phyloP scores from a whole-genome alignment of 1,140 invertebrate genomes.

The Eumaeus atala region DNA sequence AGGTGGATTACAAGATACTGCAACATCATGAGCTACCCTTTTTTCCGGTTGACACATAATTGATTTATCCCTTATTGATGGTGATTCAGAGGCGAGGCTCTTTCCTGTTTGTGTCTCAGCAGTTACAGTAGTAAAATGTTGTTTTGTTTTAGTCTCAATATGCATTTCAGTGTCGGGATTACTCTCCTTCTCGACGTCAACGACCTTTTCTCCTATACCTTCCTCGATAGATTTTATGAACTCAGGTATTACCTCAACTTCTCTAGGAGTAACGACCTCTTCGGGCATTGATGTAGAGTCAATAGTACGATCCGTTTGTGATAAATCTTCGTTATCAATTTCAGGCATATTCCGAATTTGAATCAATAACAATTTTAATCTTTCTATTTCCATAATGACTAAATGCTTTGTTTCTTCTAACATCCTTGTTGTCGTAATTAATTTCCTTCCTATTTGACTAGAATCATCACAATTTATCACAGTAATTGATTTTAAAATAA shows the following conservation, averaged over 20 bases:
- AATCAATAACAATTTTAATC: conserved; percentile 64
- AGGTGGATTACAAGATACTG: conserved; percentile 69
- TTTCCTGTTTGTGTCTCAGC: conserved; percentile 77
- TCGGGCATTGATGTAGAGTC: conserved; percentile 78
- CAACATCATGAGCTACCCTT: conserved; percentile 56
- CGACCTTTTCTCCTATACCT: conserved; percentile 1
- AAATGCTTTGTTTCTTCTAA: conserved; percentile 75
- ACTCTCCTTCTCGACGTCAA: conserved; percentile 10
- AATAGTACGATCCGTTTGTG: conserved; percentile 75
- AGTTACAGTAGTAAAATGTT: conserved; percentile 29
- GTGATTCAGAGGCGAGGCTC: conserved; percentile 64
- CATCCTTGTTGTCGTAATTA: conserved; percentile 72
- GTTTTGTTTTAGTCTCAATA: conserved; percentile 19
- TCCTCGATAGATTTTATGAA: conserved; percentile 6
- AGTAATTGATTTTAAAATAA: conserved; percentile 75
- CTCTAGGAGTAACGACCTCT: conserved; percentile 68
- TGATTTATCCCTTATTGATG: conserved; percentile 53
- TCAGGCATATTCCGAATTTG: conserved; percentile 54
- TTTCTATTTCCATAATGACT: conserved; percentile 74
- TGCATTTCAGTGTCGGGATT: conserved; percentile 17
- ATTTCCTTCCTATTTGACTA: conserved; percentile 75
- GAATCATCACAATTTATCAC: conserved; percentile 73
- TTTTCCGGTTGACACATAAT: conserved; percentile 56
- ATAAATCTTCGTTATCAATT: conserved; percentile 60
- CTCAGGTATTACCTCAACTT: conserved; percentile 26